Base-by-base conservation (phyloP, 2,797 vertebrate genomes). In the Pantherophis alleghaniensis region DNA sequence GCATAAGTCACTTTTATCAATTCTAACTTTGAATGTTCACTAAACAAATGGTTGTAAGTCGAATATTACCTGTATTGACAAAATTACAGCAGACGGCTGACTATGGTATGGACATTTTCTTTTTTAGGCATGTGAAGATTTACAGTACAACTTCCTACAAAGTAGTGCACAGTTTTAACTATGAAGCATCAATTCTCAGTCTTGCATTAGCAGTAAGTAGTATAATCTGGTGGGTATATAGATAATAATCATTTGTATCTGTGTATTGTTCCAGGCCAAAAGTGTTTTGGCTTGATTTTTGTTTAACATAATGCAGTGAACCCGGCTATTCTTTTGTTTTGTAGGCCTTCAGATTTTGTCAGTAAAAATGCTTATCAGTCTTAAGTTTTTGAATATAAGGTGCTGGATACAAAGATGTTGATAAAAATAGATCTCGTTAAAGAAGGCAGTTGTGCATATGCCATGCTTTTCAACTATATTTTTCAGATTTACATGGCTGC, bases 111-210 rank as follows among this genome's bases (percentile, higher is more conserved):
- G 28, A 7, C 42, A 13, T 90, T 60, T 88, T 97, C 95, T 63
- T 91, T 0, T 60, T 9, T 95, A 99, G 99, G 97, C 99, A 99
- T 61, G 98, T 99, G 86, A 99, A 99, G 96, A 98, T 99, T 42
- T 99, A 99, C 96, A 99, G 98, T 97, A 99, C 99, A 61, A 98
- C 98, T 93, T 99, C 98, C 94, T 99, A 99, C 94, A 99, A 99
- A 98, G 99, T 99, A 86, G 99, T 99, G 55, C 99, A 99, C 96
- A 99, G 98, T 97, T 99, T 99, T 95, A 98, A 98, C 96, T 99
- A 99, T 4, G 97, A 98, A 26, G 98, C 98, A 32, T 98, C 99
- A 55, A 98, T 99, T 95, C 98, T 99, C 93, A 99, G 99, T 97
- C 96, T 99, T 91, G 99, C 98, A 0, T 95, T 99, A 96, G 98